Conservation (phyloP, 1,140 invertebrate genomes). For the Drosophila kepulauana region DNA sequence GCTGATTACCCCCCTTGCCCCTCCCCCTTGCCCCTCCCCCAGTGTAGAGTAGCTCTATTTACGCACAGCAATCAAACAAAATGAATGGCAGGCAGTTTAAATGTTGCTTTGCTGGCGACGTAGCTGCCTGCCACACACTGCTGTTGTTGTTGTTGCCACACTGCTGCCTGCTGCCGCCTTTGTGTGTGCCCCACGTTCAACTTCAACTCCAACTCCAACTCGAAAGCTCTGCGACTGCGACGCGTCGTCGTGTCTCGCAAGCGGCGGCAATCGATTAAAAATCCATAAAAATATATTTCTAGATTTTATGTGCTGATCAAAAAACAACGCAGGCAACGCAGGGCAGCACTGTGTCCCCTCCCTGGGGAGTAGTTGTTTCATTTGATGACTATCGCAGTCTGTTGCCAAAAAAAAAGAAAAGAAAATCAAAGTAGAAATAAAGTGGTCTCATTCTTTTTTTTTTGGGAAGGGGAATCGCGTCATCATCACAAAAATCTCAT, state of each 20-base stretch:
- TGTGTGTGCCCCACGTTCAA: not conserved
- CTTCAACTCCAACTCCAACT: not conserved
- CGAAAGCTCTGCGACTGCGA: not conserved
- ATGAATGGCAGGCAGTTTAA: conserved; percentile 50
- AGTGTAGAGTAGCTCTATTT: conserved; percentile 16
- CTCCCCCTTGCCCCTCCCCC: not conserved
- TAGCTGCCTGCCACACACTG: not conserved
- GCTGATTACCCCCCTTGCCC: conserved; percentile 12
- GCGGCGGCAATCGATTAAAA: conserved; percentile 80
- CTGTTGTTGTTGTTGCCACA: not conserved
- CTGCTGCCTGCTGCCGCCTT: not conserved
- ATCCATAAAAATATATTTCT: conserved; percentile 84
- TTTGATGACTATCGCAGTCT: conserved; percentile 58
- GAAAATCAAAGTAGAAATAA: not conserved
- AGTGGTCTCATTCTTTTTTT: not conserved
- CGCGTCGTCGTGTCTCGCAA: conserved; percentile 31
- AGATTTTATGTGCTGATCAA: conserved; percentile 81
- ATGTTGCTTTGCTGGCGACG: conserved; percentile 13
- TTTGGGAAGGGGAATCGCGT: conserved; percentile 44
- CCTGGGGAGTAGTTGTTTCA: conserved; percentile 24
- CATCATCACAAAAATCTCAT: conserved; percentile 73
- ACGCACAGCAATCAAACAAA: conserved; percentile 68
- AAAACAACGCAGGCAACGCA: conserved; percentile 24
- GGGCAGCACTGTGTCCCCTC: conserved; percentile 4
- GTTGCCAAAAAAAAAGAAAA: conserved; percentile 53